Evolutionary conservation across 2,888 invertebrate species (phyloP), one percentile per base, ranked within the genome.

Genomic region (Camptogramma bilineatum): DNA sequence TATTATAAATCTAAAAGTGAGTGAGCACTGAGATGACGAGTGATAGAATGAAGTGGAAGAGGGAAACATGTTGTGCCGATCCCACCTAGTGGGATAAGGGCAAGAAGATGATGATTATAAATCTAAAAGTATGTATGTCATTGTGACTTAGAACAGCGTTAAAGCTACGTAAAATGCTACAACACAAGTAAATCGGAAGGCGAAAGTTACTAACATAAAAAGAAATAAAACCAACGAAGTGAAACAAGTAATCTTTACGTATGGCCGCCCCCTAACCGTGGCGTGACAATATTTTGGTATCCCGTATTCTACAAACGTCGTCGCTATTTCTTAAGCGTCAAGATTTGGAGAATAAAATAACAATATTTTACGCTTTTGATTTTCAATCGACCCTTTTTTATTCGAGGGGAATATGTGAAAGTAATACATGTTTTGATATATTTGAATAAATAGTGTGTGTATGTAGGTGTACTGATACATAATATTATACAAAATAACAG

Each of bases 261-360:
- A 47, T 65, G 52, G 31, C 34, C 53, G 28, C 10, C 31, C 53
- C 65, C 53, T 57, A 19, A 47, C 44, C 24, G 42, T 52, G 46
- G 56, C 60, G 61, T 52, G 68, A 65, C 63, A 65, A 54, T 62
- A 65, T 68, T 24, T 68, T 52, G 44, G 46, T 24, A 66, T 61
- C 61, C n/a, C 53, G 66, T 55, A 69, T 69, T 69, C 64, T 59
- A 53, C 18, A 42, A 50, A 54, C 63, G 61, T 56, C 34, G 52
- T 44, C 58, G 39, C 56, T 53, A 64, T 66, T 59, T 66, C 59
- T 61, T 64, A 59, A 66, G 56, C 62, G 46, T 59, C 42, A 66
- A 55, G 62, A 57, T 64, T 58, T 39, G 13, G 24, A 51, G 52
- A 62, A 62, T 62, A 59, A 64, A 64, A 69, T 66, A 66, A 69